Conservation (phyloP, 2,113 vertebrate genomes). For the Triplophysa dalaica region DNA sequence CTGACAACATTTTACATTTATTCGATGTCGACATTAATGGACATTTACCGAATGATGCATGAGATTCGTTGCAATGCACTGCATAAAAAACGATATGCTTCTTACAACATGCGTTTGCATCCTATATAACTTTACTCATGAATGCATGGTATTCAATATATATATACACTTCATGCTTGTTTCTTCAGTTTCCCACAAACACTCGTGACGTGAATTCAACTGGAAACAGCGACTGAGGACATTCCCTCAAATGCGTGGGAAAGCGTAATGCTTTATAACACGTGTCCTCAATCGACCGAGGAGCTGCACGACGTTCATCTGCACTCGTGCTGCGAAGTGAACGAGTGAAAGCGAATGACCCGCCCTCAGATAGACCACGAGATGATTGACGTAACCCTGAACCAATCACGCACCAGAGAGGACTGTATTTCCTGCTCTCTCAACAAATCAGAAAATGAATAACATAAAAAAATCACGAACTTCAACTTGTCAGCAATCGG, state of each 20-base stretch:
- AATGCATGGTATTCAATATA: too few relatives aligned
- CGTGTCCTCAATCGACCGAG: background rate
- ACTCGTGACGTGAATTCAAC: background rate
- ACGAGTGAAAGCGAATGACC: slow-evolving; percentile 22
- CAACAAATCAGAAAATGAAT: slow-evolving; percentile 68
- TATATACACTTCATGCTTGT: background rate
- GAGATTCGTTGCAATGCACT: too few relatives aligned
- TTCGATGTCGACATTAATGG: too few relatives aligned
- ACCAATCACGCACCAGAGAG: slow-evolving; percentile 57
- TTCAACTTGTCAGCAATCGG: slow-evolving; percentile 71
- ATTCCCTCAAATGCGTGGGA: background rate
- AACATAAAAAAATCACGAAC: slow-evolving; percentile 54
- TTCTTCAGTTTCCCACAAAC: background rate
- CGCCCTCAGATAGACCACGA: slow-evolving; percentile 39
- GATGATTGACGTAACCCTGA: slow-evolving; percentile 43
- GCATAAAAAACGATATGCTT: too few relatives aligned
- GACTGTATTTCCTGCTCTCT: slow-evolving; percentile 63
- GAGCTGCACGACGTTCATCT: slow-evolving; percentile 2
- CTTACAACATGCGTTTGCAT: too few relatives aligned
- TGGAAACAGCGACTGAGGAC: background rate
- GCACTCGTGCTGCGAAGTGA: background rate
- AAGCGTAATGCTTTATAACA: background rate
- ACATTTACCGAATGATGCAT: too few relatives aligned
- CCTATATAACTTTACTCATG: background rate
- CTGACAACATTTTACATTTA: too few relatives aligned